phyloP scores from a whole-genome alignment of 2,888 invertebrate genomes.

The Chrysolina americana region DNA sequence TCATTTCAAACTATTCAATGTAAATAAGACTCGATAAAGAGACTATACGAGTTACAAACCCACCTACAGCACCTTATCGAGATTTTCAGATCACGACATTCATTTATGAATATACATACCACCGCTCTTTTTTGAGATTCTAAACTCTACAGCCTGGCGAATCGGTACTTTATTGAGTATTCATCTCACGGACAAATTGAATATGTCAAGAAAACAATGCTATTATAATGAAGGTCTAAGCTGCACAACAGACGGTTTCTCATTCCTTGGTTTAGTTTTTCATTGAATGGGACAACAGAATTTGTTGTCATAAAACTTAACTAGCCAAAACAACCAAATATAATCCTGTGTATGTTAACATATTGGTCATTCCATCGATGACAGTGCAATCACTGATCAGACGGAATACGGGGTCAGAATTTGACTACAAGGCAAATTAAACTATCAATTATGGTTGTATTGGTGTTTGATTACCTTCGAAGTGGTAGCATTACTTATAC shows the following conservation, averaged over 20 bases:
- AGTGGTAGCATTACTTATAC: no score
- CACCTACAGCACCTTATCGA: conserved; percentile 48
- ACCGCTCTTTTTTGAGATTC: conserved; percentile 45
- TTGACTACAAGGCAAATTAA: no score
- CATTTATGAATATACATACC: conserved; percentile 51
- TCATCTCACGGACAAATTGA: conserved; percentile 13
- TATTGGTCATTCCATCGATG: no score
- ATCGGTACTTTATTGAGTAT: conserved; percentile 43
- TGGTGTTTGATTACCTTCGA: no score
- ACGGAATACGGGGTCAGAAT: no score
- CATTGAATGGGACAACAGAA: conserved; percentile 3
- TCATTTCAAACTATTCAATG: conserved; percentile 43
- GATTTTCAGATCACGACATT: conserved; percentile 49
- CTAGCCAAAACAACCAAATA: no score
- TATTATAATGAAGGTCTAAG: conserved; percentile 16
- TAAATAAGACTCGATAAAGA: conserved; percentile 33
- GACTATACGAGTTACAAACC: conserved; percentile 40
- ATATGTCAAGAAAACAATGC: conserved; percentile 4
- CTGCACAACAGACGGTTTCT: conserved; percentile 5
- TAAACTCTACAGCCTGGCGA: conserved; percentile 37
- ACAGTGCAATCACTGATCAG: no score
- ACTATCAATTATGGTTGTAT: no score
- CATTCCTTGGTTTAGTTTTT: background rate
- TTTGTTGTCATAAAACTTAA: background rate
- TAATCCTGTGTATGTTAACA: no score